A percentile compares a stretch with the other conserved stretches of the same genome.
phyloP scores from a whole-genome alignment of 2,113 vertebrate genomes.

The Grus americana region DNA sequence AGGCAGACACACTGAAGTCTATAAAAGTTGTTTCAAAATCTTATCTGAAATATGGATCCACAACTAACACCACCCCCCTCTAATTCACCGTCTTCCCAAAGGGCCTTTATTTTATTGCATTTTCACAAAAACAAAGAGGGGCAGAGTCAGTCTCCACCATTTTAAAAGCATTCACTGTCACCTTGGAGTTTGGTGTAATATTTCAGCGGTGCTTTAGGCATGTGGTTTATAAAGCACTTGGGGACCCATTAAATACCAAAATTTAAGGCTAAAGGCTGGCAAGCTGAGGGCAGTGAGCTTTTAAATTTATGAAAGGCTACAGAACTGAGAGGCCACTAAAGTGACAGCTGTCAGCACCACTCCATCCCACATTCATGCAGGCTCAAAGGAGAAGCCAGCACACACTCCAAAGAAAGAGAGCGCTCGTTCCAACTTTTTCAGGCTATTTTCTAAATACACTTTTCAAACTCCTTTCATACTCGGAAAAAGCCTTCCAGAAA shows the following conservation, averaged over 20 bases:
- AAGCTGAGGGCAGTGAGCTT: constrained; percentile 35
- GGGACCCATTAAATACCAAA: constrained; percentile 48
- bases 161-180: not conserved
- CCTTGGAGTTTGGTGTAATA: constrained; percentile 6
- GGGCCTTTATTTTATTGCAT: not conserved
- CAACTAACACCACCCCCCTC: not conserved
- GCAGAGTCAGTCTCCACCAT: not conserved
- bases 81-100: not conserved
- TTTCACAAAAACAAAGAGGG: not conserved
- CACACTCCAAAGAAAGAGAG: not conserved
- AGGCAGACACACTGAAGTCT: not conserved
- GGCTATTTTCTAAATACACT: constrained; percentile 62
- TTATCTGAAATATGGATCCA: not conserved
- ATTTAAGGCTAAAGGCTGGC: constrained; percentile 51
- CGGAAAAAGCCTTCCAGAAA: constrained; percentile 55
- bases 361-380: constrained; percentile 26
- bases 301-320: constrained; percentile 45
- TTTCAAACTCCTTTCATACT: constrained; percentile 47
- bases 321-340: constrained; percentile 55
- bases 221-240: constrained; percentile 25
- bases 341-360: constrained; percentile 64
- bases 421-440: constrained; percentile 36
- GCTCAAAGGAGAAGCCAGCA: constrained; percentile 46
- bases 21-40: not conserved
- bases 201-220: constrained; percentile 24